A percentile compares a stretch with the other conserved stretches of the same genome.
These are phyloP conservation scores for Plusia festucae DNA, from an alignment of 2,888 invertebrate genomes.

Conservation along the genomic window DNA sequence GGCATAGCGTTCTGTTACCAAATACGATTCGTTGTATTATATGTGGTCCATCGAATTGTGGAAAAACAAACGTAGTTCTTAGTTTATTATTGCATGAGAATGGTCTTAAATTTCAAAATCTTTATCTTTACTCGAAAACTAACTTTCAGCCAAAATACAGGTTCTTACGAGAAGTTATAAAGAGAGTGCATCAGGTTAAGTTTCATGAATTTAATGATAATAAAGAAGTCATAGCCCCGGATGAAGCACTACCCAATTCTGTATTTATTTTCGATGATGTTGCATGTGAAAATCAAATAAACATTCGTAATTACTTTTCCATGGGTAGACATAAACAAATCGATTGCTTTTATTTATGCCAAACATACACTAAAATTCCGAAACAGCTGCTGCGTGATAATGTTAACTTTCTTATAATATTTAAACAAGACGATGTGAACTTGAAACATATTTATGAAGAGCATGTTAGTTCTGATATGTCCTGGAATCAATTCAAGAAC, in stretches of 20 bases:
- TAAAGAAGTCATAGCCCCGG: slow-evolving; percentile 5
- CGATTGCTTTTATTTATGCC: slow-evolving; percentile 25
- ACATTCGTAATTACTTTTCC: slow-evolving; percentile 34
- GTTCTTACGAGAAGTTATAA: slow-evolving; percentile 14
- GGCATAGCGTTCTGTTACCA: slow-evolving; percentile 9
- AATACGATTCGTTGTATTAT: no score
- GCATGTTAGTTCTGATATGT: background rate
- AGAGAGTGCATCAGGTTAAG: slow-evolving; percentile 12
- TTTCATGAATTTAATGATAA: slow-evolving; percentile 14
- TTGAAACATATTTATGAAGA: no score
- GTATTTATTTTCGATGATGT: slow-evolving; percentile 29
- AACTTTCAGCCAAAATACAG: slow-evolving; percentile 17
- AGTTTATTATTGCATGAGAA: slow-evolving; percentile 3
- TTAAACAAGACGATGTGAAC: no score
- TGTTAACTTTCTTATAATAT: no score
- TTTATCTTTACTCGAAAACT: slow-evolving; percentile 17
- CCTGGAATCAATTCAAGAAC: background rate
- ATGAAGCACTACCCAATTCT: slow-evolving; percentile 25
- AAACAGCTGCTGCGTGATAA: no score
- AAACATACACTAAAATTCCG: no score
- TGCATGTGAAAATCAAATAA: slow-evolving; percentile 34
- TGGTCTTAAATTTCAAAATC: slow-evolving; percentile 21
- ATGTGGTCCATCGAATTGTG: slow-evolving; percentile 19
- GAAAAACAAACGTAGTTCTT: background rate
- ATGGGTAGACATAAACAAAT: slow-evolving; percentile 36